Conservation (phyloP, 2,888 invertebrate genomes). For the Andrena chrysosceles region DNA sequence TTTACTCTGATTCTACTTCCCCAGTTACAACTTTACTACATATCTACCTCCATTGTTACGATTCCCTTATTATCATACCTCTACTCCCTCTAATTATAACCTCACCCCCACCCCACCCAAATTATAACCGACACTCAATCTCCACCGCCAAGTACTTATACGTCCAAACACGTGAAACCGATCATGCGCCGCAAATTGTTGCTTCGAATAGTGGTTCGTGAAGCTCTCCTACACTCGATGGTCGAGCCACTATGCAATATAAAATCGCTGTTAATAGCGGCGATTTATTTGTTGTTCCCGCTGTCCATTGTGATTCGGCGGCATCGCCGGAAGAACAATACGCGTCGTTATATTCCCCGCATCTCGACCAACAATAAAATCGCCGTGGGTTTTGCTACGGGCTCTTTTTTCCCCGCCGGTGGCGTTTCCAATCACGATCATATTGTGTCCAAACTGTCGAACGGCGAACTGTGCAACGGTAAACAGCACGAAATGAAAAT, state of each 20-base stretch:
- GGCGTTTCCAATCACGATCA: slow-evolving; percentile 39
- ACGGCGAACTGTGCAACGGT: background rate
- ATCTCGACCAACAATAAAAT: slow-evolving; percentile 47
- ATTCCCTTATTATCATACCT: too few relatives aligned
- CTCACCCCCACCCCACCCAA: too few relatives aligned
- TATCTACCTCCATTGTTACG: too few relatives aligned
- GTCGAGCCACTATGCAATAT: background rate
- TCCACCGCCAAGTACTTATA: too few relatives aligned
- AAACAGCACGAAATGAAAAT: slow-evolving; percentile 27
- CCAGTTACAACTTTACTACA: too few relatives aligned
- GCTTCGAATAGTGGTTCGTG: background rate
- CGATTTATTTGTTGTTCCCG: slow-evolving; percentile 37
- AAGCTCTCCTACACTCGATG: background rate
- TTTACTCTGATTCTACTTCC: too few relatives aligned
- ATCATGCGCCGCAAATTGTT: too few relatives aligned
- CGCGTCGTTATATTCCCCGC: slow-evolving; percentile 42
- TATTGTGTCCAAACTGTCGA: slow-evolving; percentile 45
- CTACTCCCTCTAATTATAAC: too few relatives aligned
- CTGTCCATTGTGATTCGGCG: background rate
- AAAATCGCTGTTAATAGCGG: slow-evolving; percentile 13
- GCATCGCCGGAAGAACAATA: slow-evolving; percentile 41
- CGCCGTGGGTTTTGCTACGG: background rate
- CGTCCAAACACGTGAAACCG: too few relatives aligned
- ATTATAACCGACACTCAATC: too few relatives aligned
- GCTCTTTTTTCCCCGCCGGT: slow-evolving; percentile 6